phyloP scores from a whole-genome alignment of 2,888 invertebrate species.

The Lordiphosa andalusiaca region DNA sequence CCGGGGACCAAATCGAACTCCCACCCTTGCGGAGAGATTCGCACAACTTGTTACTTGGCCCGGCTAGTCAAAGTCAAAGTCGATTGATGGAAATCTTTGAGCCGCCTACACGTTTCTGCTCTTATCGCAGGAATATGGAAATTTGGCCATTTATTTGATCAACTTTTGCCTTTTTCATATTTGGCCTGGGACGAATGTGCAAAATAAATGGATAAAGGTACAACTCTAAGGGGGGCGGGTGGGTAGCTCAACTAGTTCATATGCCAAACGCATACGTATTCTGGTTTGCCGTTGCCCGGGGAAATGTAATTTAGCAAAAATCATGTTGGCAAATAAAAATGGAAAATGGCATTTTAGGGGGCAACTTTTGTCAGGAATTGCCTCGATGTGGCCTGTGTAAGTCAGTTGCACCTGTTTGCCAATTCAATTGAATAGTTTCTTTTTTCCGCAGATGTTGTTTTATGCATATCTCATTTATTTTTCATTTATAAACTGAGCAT shows the following conservation, averaged over 20 bases:
- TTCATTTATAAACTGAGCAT: constrained; percentile 11
- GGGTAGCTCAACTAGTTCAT: constrained; percentile 62
- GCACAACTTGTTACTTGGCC: constrained; percentile 62
- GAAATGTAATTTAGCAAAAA: constrained; percentile 66
- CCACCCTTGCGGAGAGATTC: constrained; percentile 35
- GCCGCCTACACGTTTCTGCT: constrained; percentile 51
- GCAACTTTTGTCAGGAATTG: constrained; percentile 19
- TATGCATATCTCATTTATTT: constrained; percentile 39
- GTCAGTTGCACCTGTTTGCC: constrained; percentile 59
- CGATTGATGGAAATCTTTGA: constrained; percentile 68
- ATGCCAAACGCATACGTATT: constrained; percentile 56
- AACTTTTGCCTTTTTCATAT: constrained; percentile 70
- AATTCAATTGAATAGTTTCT: constrained; percentile 63
- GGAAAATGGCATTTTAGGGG: constrained; percentile 30
- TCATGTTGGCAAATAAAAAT: constrained; percentile 69
- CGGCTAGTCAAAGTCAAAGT: constrained; percentile 22
- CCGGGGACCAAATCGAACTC: not conserved
- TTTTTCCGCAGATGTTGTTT: constrained; percentile 30
- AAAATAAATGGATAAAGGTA: constrained; percentile 70
- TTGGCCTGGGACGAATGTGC: constrained; percentile 28
- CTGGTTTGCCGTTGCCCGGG: not conserved
- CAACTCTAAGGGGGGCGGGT: constrained; percentile 16
- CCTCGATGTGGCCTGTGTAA: not conserved
- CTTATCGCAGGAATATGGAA: constrained; percentile 73
- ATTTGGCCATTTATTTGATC: constrained; percentile 73